Evolutionary conservation across 2,888 invertebrate genomes (phyloP).

Genomic region (Dexiosoma caninum): DNA sequence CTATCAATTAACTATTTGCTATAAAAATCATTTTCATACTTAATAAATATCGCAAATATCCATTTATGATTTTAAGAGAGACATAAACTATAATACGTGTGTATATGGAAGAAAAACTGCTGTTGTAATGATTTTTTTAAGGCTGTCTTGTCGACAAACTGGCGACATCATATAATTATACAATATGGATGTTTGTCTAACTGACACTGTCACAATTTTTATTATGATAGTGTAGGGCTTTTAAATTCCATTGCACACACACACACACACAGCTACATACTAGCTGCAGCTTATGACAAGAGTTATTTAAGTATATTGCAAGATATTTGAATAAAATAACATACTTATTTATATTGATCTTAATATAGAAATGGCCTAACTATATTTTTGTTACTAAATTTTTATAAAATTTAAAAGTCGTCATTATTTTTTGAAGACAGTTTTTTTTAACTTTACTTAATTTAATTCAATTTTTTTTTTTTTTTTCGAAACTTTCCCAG

Average conservation of each 20-base stretch:
- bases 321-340: neutral
- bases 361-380: no score
- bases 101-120: neutral
- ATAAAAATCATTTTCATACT: slow-evolving; percentile 6
- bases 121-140: slow-evolving; percentile 15
- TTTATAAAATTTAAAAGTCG: no score
- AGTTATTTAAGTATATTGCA: neutral
- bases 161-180: slow-evolving; percentile 41
- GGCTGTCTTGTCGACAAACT: slow-evolving; percentile 51
- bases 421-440: no score
- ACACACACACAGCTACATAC: no score
- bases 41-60: neutral
- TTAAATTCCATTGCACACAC: neutral
- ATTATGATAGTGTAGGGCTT: slow-evolving; percentile 24
- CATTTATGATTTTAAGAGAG: neutral
- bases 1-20: slow-evolving; percentile 11
- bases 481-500: no score
- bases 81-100: neutral
- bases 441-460: no score
- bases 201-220: slow-evolving; percentile 22
- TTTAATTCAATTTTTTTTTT: no score
- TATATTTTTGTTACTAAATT: no score
- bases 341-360: neutral
- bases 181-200: slow-evolving; percentile 8
- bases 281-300: neutral